Base-by-base conservation (phyloP, 2,113 vertebrate genomes). In the Colistium nudipinnis region DNA sequence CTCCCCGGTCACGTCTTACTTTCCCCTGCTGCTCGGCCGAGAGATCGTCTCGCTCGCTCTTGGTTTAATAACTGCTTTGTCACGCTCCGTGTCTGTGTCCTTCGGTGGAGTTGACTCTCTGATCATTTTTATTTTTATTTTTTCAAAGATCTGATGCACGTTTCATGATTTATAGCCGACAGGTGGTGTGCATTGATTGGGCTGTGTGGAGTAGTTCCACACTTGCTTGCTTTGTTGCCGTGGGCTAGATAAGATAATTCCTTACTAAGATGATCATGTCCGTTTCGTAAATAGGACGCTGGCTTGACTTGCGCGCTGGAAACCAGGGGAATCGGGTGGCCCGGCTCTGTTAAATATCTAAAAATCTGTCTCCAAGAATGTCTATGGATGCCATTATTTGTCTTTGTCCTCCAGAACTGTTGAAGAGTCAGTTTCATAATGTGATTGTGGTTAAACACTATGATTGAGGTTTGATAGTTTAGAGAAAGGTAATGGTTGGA, bases 21-120 rank as follows among this genome's bases (percentile, higher is more conserved):
- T 82, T 62, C 57, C 76, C 70, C 68, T 41, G 35, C 85, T 65
- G 65, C 70, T 74, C 63, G 35, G 74, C 78, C 81, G 78, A 24
- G 62, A 86, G 86, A 89, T 83, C 39, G 80, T 80, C 78, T 82
- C 73, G 67, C 85, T 74, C 60, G 52, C 74, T 76, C 75, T 64
- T 44, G 60, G 69, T 87, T 86, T 89, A 86, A 88, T 86, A 81
- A 85, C 74, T 55, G 51, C 70, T 88, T 90, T 70, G 85, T 91
- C 89, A 90, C 75, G 81, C 85, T 85, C 71, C 7, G 68, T 60
- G 78, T 84, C 81, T 44, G 74, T 84, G 89, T 88, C 89, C 86
- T 90, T 91, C 83, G 88, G 78, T 86, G 62, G 54, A 80, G 65
- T 79, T 47, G 16, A 74, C 64, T 72, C 74, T 82, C 71, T 73